Evolutionary conservation across 35 echinoderm and acorn worm genomes (phyloP).

Genomic region (Antedon bifida): DNA sequence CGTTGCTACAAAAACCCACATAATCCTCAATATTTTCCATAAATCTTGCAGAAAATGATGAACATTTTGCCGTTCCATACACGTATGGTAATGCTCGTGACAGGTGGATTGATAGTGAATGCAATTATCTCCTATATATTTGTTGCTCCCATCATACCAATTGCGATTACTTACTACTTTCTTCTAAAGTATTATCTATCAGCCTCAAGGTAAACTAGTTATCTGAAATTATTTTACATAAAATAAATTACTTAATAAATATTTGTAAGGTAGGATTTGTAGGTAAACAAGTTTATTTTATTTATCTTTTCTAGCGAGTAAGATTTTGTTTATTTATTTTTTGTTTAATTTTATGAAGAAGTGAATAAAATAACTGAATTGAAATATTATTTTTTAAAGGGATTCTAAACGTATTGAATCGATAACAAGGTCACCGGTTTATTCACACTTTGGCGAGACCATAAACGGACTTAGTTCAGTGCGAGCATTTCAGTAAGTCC

Average conservation of each 20-base stretch:
- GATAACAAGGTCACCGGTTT: background rate
- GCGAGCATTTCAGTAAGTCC: background rate
- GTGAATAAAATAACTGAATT: background rate
- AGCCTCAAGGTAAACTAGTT: constrained; percentile 45
- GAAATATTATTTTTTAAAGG: background rate
- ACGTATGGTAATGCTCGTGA: background rate
- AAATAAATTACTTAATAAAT: no score
- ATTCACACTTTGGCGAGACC: constrained; percentile 1
- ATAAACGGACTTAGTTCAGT: background rate
- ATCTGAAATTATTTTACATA: no score
- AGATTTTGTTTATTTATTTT: background rate
- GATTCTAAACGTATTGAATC: background rate
- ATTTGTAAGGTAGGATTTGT: no score
- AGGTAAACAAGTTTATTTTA: no score
- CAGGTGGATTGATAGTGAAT: constrained; percentile 29
- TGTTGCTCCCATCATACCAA: constrained; percentile 26
- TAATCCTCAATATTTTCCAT: background rate
- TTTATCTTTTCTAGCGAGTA: background rate
- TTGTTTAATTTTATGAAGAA: background rate
- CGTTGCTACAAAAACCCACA: no score
- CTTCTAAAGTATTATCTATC: constrained; percentile 42
- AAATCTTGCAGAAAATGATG: background rate
- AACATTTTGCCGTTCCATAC: background rate
- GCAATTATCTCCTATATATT: constrained; percentile 42
- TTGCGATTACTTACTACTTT: constrained; percentile 8